Base-by-base conservation (phyloP, 1,140 invertebrate species). In the Penaeus japonicus region DNA sequence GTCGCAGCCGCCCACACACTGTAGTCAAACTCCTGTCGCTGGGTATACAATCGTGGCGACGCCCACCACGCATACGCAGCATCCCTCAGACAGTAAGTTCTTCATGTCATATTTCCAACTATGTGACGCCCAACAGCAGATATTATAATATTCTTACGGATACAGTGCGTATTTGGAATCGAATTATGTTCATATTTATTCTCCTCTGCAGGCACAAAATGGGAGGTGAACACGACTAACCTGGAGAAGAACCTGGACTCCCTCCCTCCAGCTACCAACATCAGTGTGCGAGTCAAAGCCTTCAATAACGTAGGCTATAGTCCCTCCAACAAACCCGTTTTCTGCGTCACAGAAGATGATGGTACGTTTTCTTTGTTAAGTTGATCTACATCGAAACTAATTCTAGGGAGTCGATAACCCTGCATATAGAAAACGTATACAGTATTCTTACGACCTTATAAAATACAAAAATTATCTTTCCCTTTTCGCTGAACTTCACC, bases 301-400 rank as follows among this genome's bases (percentile, higher is more conserved):
- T 93, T 93, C 84, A 94, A 94, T 90, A 91, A 93, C 20, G 93
- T 93, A 59, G 94, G 94, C 30, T 92, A 93, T 83, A 93, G 94
- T 47, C 93, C 93, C 5, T 91, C 92, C 22, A 93, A 92, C 89
- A 89, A 89, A 10, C 90, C 91, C 17, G 85, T 92, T 32, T 89
- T 89, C 47, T 92, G 92, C 20, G 79, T 89, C 20, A 93, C 93
- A 22, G 90, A 92, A 65, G 92, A 93, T 91, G 93, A 93, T 90
- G 92, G 92, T 91, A 89, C 35, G 81, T 73, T 27, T 18, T 47
- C 47, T 47, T 15, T 47, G 10, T 47, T 47, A 47, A 47, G 47
- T 47, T 47, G 10, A 7, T 15, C 15, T 47, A n/a, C 47, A 15
- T 0, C 47, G 15, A 47, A n/a, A n/a, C n/a, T n/a, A n/a, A 47